Evolutionary conservation across 2,888 invertebrate genomes (phyloP).

Genomic region (Actias luna): DNA sequence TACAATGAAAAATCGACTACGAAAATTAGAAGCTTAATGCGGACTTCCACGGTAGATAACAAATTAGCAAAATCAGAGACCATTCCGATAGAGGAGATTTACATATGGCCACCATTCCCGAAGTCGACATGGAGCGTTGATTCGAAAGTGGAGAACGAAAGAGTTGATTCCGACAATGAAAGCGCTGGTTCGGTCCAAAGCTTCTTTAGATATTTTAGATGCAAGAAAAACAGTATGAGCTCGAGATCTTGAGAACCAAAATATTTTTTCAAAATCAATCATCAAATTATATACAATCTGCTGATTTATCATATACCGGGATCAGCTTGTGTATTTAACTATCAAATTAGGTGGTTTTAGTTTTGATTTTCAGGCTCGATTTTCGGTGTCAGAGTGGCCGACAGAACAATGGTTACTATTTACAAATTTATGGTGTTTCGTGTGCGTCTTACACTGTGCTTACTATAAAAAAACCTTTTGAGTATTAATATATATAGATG

Average conservation of each 20-base stretch:
- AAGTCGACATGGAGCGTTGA: neutral
- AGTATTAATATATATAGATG: too few relatives aligned
- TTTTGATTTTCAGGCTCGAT: too few relatives aligned
- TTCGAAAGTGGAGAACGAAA: neutral
- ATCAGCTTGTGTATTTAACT: too few relatives aligned
- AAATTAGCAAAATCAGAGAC: neutral
- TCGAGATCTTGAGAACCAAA: neutral
- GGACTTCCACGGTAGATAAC: neutral
- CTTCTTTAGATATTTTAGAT: neutral
- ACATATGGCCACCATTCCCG: neutral
- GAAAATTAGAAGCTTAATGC: neutral
- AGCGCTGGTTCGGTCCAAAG: neutral
- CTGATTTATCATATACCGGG: too few relatives aligned
- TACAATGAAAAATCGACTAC: neutral
- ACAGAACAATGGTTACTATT: too few relatives aligned
- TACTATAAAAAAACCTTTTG: too few relatives aligned
- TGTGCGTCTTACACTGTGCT: too few relatives aligned
- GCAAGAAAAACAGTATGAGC: neutral
- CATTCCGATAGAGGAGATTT: neutral
- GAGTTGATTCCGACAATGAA: neutral
- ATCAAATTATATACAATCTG: too few relatives aligned
- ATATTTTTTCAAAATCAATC: too few relatives aligned
- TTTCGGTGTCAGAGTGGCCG: too few relatives aligned
- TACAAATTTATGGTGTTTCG: too few relatives aligned
- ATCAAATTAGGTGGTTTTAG: too few relatives aligned